These are phyloP conservation scores for Anabas testudineus DNA, from an alignment of 2,797 vertebrate genomes.

Conservation along the genomic window DNA sequence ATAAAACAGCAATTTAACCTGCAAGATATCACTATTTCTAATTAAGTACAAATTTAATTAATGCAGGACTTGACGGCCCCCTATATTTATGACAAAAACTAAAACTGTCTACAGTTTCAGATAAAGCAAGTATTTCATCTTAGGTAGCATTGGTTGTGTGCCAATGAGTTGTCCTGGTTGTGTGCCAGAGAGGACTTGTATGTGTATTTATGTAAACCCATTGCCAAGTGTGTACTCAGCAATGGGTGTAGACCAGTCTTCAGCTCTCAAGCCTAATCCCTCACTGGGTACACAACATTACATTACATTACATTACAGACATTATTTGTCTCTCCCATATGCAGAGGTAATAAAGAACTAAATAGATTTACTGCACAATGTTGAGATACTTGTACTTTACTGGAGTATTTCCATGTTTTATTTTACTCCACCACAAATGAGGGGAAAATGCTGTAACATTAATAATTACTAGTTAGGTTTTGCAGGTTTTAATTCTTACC, in stretches of 20 bases:
- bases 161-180: slow-evolving; percentile 7
- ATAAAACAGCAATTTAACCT: slow-evolving; percentile 9
- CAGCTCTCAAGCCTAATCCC: slow-evolving; percentile 19
- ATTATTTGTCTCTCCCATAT: slow-evolving; percentile 2
- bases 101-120: not conserved
- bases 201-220: slow-evolving; percentile 29
- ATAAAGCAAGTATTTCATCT: slow-evolving; percentile 26
- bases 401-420: too few relatives aligned
- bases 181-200: slow-evolving; percentile 3
- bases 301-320: too few relatives aligned
- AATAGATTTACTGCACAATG: too few relatives aligned
- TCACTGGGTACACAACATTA: not conserved
- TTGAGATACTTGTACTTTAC: too few relatives aligned
- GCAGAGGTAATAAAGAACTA: too few relatives aligned
- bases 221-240: slow-evolving; percentile 19
- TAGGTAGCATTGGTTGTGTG: slow-evolving; percentile 12
- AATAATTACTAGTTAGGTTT: too few relatives aligned
- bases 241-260: slow-evolving; percentile 19
- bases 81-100: slow-evolving; percentile 7
- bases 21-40: slow-evolving; percentile 22
- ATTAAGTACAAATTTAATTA: not conserved
- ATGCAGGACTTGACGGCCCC: slow-evolving; percentile 1
- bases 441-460: too few relatives aligned
- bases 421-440: too few relatives aligned
- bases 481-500: too few relatives aligned